Base-by-base conservation (phyloP, 37 sponge, comb jelly and placozoan species). In the Dysidea cf. avara region DNA sequence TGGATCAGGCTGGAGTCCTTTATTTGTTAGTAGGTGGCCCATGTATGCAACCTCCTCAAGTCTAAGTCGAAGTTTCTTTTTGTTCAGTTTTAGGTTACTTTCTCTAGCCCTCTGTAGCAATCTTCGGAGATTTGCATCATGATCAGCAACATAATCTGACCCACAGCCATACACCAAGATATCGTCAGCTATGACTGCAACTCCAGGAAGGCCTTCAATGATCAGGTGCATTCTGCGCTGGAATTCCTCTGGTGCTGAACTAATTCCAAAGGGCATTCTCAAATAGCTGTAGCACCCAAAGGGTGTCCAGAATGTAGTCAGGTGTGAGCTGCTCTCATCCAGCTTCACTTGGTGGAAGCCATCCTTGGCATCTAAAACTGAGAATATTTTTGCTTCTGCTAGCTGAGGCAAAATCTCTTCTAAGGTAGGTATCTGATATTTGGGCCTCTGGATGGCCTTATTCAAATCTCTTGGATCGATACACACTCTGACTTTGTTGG, bases 391-490 rank as follows among this genome's bases (percentile, higher is more conserved):
- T 48, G 70, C 53, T 69, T 51, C 61, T 30, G 36, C 18, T 50
- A 79, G 38, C 21, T 46, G n/a, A n/a, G 69, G 56, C 48, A 69
- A 22, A n/a, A n/a, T n/a, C n/a, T n/a, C n/a, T n/a, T n/a, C n/a
- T n/a, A n/a, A n/a, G n/a, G n/a, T n/a, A n/a, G n/a, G n/a, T n/a
- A n/a, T n/a, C n/a, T n/a, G n/a, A n/a, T n/a, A n/a, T n/a, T n/a
- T n/a, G n/a, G n/a, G 18, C 28, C 83, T 64, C 48, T 61, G 22
- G 39, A 82, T 64, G 20, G 83, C 67, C 54, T 26, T 12, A 43
- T 82, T 74, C 39, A 82, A 76, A 18, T 76, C 68, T 39, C 48
- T 24, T 20, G 75, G 83, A 53, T 82, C 76, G 17, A 75, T 3
- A 53, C 83, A 82, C 26, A 82, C 39, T 53, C 83, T 37, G 20